phyloP scores from a whole-genome alignment of 2,113 vertebrate genomes.

The Ailurus styani region DNA sequence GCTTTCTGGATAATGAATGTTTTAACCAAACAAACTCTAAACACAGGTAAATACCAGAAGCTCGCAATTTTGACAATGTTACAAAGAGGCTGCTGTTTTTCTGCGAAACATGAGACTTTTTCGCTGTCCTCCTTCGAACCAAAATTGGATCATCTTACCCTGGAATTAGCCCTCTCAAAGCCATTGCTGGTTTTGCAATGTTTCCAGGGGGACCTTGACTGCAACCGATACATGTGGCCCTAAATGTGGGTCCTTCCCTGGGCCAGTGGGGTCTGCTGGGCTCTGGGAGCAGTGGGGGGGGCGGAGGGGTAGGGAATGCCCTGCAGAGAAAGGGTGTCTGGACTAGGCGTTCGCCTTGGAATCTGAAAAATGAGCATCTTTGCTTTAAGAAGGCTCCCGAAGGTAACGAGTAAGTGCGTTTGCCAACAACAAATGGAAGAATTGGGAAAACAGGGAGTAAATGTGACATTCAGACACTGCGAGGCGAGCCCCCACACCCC shows the following conservation, averaged over 20 bases:
- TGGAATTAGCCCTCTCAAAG: background rate
- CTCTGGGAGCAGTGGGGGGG: fast-evolving
- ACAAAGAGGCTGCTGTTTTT: background rate
- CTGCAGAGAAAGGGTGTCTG: background rate
- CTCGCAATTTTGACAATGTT: fast-evolving
- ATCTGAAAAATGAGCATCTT: background rate
- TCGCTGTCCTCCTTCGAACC: background rate
- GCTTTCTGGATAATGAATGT: background rate
- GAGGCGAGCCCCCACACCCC: background rate
- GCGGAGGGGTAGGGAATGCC: too few species aligned
- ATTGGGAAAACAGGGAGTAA: background rate
- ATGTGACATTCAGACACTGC: background rate
- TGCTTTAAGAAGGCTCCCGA: background rate
- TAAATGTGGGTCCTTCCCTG: fast-evolving
- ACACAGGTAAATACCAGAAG: background rate
- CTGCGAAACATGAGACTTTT: fast-evolving
- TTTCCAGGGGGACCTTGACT: fast-evolving
- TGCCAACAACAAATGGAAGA: background rate
- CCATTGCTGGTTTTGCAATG: fast-evolving
- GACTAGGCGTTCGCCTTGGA: background rate
- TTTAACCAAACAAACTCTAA: background rate
- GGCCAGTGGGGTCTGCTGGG: background rate
- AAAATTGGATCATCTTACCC: fast-evolving
- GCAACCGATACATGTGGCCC: background rate
- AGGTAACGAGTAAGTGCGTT: background rate